phyloP scores from a whole-genome alignment of 2,888 invertebrate species.

The Zygogramma bicolorata region DNA sequence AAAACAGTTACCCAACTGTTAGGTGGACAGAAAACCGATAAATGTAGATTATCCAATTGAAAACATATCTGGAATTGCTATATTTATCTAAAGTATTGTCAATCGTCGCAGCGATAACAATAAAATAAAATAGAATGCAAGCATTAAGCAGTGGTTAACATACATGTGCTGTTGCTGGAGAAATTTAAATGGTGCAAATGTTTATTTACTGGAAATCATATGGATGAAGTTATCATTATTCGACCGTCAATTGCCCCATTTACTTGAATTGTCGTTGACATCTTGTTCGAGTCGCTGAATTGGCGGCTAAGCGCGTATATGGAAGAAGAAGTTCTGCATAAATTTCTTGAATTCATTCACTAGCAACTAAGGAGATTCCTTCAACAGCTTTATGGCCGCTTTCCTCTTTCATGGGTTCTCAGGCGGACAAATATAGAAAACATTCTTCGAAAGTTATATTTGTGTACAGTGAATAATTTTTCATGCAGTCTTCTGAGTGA shows the following conservation, averaged over 20 bases:
- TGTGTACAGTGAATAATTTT: too few species aligned
- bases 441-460: too few species aligned
- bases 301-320: background rate
- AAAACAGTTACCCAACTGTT: slow-evolving; percentile 49
- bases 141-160: slow-evolving; percentile 55
- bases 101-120: slow-evolving; percentile 60
- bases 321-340: background rate
- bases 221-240: slow-evolving; percentile 60
- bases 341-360: background rate
- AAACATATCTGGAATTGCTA: slow-evolving; percentile 60
- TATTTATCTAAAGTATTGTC: slow-evolving; percentile 62
- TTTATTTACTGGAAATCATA: slow-evolving; percentile 62
- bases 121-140: slow-evolving; percentile 55
- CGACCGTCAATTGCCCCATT: slow-evolving; percentile 24
- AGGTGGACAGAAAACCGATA: slow-evolving; percentile 55
- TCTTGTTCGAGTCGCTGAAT: background rate
- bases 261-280: background rate
- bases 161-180: slow-evolving; percentile 33
- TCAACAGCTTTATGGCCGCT: background rate
- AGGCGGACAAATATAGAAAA: background rate
- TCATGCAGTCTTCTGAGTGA: too few species aligned
- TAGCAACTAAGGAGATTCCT: background rate
- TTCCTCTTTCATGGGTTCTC: background rate
- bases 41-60: slow-evolving; percentile 57
- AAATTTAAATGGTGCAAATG: slow-evolving; percentile 56